Conservation (phyloP, 2,888 invertebrate genomes). For the Odontomyia ornata region DNA sequence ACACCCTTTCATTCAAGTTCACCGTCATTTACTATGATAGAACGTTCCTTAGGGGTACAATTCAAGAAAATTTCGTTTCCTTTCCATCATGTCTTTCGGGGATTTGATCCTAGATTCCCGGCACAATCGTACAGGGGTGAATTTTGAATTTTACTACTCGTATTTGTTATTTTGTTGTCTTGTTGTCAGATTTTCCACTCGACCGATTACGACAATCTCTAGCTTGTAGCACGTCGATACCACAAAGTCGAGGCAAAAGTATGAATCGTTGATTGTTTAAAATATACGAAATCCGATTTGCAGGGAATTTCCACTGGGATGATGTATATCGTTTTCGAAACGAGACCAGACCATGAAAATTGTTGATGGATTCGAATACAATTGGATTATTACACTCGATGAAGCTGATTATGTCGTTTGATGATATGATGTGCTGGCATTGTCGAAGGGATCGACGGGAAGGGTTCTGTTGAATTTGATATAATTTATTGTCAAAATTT, state of each 20-base stretch:
- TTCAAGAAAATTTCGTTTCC: conserved; percentile 29
- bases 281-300: conserved; percentile 46
- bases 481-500: background rate
- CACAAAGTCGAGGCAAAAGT: conserved; percentile 32
- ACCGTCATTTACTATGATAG: too few species aligned
- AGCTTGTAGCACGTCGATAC: conserved; percentile 30
- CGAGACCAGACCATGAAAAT: conserved; percentile 21
- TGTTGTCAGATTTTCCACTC: conserved; percentile 46
- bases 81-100: conserved; percentile 3
- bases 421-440: conserved; percentile 12
- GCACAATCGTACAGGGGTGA: conserved; percentile 37
- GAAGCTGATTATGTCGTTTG: conserved; percentile 41
- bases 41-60: background rate
- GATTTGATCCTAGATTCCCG: background rate
- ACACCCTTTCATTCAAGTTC: background rate
- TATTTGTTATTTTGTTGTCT: conserved; percentile 42
- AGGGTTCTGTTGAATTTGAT: background rate
- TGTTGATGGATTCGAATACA: conserved; percentile 37
- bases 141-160: conserved; percentile 35
- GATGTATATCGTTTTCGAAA: conserved; percentile 33
- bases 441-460: background rate
- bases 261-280: conserved; percentile 48
- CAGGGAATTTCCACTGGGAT: background rate
- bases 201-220: conserved; percentile 31
- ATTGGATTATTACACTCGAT: conserved; percentile 48